Evolutionary conservation across 2,888 invertebrate genomes (phyloP).

Genomic region (Standfussiana lucernea): DNA sequence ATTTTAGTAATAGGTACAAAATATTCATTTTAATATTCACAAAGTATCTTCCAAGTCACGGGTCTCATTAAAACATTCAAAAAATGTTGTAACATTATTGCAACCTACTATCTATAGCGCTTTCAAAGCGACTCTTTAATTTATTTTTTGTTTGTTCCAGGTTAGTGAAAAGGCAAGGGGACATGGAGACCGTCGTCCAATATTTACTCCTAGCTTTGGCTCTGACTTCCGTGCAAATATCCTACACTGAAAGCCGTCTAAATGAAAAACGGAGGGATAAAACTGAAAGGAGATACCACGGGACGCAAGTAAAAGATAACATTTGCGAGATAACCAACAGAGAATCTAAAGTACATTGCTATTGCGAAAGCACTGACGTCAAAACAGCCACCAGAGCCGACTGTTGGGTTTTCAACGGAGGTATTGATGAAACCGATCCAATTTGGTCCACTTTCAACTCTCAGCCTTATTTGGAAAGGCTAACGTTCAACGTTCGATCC

Average conservation of each 20-base stretch:
- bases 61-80: constrained; percentile 20
- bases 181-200: constrained; percentile 87
- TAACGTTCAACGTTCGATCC: constrained; percentile 93
- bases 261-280: constrained; percentile 90
- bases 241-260: constrained; percentile 88
- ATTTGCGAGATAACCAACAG: constrained; percentile 91
- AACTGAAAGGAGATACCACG: constrained; percentile 86
- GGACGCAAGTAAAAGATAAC: constrained; percentile 86
- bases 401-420: constrained; percentile 94
- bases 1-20: not conserved
- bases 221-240: constrained; percentile 89
- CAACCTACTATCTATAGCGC: constrained; percentile 39
- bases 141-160: constrained; percentile 85
- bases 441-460: constrained; percentile 94
- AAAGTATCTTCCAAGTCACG: constrained; percentile 13
- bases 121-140: constrained; percentile 67
- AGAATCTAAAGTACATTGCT: constrained; percentile 92
- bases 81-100: constrained; percentile 39
- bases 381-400: constrained; percentile 92
- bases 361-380: constrained; percentile 91
- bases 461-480: constrained; percentile 92
- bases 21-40: not conserved
- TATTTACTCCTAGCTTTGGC: constrained; percentile 89
- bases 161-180: constrained; percentile 76
- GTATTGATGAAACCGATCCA: constrained; percentile 92